Evolutionary conservation across 2,888 invertebrate species (phyloP), one percentile per base, ranked within the genome.

Genomic region (Dasysyrphus tricinctus): DNA sequence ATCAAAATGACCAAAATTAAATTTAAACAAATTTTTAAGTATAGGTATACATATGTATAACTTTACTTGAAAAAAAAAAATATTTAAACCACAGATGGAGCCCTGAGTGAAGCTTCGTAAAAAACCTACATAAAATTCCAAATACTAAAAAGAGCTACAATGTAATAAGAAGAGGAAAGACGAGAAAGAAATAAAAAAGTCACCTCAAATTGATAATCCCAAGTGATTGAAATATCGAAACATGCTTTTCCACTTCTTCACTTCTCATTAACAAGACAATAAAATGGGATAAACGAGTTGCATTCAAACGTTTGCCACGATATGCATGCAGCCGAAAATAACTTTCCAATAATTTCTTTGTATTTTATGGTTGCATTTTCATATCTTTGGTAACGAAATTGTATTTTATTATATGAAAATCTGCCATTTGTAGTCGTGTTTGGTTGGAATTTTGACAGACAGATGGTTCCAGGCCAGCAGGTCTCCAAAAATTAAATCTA

Each of bases 181-280:
- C 12, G 39, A 39, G 42, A 5, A 44, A 3, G 7, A 57, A 16
- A 34, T 5, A 56, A 19, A 51, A 56, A 57, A 57, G 37, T 57
- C 34, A 32, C 37, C 34, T 57, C 16, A 11, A 65, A 47, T 39
- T 49, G 83, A 79, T 83, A 83, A 49, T 65, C 57, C 78, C 11
- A 19, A 39, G 51, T 79, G 73, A 79, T 83, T 56, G 70, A 74
- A 83, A 83, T 75, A 83, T 70, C 69, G 42, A 69, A 83, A 83
- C 83, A 83, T 70, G 83, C 72, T 79, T 83, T 78, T 83, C 79
- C 79, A 83, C 83, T 83, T 83, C 78, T 79, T 78, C 59, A 73
- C 59, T 56, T 59, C 59, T 24, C 19, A 14, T 74, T 75, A 65
- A 63, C 63, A 34, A 49, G 47, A 69, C 79, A 75, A 80, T 75